phyloP scores from a whole-genome alignment of 2,797 vertebrate species.

The Martes flavigula region DNA sequence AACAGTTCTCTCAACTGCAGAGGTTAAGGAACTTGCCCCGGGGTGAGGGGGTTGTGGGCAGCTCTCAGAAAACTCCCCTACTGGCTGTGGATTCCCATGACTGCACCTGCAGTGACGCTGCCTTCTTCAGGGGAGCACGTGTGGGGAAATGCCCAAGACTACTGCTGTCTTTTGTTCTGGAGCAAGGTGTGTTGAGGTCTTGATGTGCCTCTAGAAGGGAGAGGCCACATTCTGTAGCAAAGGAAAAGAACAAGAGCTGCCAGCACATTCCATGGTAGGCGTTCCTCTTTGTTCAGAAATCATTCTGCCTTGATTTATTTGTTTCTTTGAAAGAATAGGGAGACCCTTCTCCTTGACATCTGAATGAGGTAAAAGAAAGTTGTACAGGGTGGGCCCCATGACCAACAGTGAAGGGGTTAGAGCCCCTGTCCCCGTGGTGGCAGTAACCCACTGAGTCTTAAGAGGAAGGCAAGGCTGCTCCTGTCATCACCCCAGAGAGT shows the following conservation, averaged over 20 bases:
- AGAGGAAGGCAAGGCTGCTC: background rate
- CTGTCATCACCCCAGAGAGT: background rate
- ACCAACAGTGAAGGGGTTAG: background rate
- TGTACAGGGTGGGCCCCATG: background rate
- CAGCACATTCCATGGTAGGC: background rate
- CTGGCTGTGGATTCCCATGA: rapidly evolving
- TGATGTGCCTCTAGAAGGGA: background rate
- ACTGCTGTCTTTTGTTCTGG: background rate
- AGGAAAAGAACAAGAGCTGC: background rate
- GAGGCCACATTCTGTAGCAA: no score
- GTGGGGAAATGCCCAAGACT: background rate
- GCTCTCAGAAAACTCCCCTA: background rate
- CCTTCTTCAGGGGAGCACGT: background rate
- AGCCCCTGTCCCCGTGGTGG: no score
- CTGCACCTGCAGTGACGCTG: no score
- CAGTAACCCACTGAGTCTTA: background rate
- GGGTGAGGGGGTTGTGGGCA: no score
- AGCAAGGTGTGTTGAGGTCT: background rate
- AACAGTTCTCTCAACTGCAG: background rate
- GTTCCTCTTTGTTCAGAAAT: background rate
- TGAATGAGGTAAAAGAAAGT: background rate
- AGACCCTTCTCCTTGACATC: background rate
- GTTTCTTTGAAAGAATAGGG: background rate
- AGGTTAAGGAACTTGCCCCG: background rate
- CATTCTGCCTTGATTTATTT: background rate